Evolutionary conservation across 2,797 vertebrate species (phyloP).

Genomic region (Acanthis flammea): DNA sequence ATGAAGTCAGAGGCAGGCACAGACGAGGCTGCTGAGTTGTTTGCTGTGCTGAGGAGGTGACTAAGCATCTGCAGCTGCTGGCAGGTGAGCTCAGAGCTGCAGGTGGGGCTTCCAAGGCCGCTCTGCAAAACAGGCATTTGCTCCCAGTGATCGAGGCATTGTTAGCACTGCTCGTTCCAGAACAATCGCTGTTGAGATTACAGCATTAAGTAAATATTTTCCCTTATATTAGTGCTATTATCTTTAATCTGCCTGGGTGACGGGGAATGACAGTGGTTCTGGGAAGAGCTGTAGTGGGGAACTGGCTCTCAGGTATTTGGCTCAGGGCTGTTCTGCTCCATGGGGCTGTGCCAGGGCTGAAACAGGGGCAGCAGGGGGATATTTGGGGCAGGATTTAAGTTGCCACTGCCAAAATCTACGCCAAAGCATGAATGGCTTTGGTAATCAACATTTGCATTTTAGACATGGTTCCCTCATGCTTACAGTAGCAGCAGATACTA

Average conservation of each 20-base stretch:
- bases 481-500: not conserved
- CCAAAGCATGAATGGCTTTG: not conserved
- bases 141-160: not conserved
- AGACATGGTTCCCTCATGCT: not conserved
- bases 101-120: not conserved
- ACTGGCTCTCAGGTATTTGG: fast-evolving
- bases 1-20: not conserved
- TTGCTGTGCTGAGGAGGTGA: not conserved
- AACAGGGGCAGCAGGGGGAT: not conserved
- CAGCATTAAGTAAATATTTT: not conserved
- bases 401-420: not conserved
- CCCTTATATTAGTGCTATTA: not conserved
- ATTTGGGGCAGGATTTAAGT: not conserved
- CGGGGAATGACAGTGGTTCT: not conserved
- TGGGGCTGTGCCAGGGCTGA: not conserved
- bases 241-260: not conserved
- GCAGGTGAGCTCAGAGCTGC: conserved; percentile 4
- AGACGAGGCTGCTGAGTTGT: not conserved
- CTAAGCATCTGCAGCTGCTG: not conserved
- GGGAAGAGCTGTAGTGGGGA: not conserved
- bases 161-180: not conserved
- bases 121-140: not conserved
- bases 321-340: not conserved
- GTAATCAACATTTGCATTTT: not conserved
- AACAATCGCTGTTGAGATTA: not conserved